Evolutionary conservation across 2,113 vertebrate genomes (phyloP).

Genomic region (Otocyon megalotis): DNA sequence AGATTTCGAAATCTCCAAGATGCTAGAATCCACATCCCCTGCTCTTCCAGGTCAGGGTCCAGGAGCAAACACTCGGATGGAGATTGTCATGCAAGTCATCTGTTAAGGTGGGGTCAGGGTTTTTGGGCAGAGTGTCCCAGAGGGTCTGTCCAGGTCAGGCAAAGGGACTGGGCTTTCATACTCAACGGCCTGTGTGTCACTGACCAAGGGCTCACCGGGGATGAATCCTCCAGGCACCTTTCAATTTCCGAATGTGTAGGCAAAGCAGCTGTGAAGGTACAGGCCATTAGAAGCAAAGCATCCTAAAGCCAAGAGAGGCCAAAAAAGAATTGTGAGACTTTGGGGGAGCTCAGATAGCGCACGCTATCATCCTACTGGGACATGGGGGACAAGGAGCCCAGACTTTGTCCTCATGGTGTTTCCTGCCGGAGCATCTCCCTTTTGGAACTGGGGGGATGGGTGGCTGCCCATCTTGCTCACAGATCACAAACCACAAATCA

Average conservation of each 20-base stretch:
- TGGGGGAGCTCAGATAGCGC: fast-evolving
- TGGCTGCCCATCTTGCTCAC: not conserved
- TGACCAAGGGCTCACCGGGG: not conserved
- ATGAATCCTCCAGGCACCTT: not conserved
- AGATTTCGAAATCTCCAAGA: not conserved
- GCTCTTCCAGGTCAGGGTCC: too few species aligned
- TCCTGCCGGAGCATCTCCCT: fast-evolving
- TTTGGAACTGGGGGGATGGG: not conserved
- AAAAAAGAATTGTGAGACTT: too few species aligned
- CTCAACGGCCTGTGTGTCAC: fast-evolving
- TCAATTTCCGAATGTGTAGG: fast-evolving
- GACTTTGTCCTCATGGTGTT: not conserved
- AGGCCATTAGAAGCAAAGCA: not conserved
- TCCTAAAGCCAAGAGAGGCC: fast-evolving
- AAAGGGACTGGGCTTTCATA: not conserved
- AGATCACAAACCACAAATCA: not conserved
- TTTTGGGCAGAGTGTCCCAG: not conserved
- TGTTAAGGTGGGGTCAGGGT: fast-evolving
- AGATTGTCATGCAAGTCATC: not conserved
- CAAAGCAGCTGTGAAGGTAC: fast-evolving
- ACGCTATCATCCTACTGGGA: not conserved
- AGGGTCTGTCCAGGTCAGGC: not conserved
- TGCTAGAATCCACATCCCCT: not conserved
- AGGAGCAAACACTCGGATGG: not conserved
- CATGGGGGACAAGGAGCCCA: fast-evolving